phyloP scores from a whole-genome alignment of 2,797 vertebrate species.

The Sardinella longiceps region DNA sequence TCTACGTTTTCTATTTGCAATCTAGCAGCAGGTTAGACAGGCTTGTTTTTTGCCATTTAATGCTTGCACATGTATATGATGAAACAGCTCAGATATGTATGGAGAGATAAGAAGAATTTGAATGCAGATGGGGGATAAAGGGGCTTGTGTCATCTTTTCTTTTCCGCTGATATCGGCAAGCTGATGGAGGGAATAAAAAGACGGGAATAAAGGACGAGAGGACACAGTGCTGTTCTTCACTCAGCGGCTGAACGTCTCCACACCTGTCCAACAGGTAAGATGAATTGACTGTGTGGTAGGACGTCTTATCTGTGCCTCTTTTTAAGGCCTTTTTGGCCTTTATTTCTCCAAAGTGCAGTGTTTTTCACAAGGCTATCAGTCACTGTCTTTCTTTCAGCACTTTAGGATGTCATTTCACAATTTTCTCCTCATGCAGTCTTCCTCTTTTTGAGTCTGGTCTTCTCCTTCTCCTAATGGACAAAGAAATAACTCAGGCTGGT shows the following conservation, averaged over 20 bases:
- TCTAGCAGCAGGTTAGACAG: background rate
- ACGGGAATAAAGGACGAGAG: slow-evolving; percentile 39
- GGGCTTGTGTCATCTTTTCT: slow-evolving; percentile 58
- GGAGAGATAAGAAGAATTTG: background rate
- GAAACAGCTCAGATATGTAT: background rate
- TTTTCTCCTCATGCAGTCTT: background rate
- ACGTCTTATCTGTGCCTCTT: background rate
- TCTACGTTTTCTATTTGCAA: background rate
- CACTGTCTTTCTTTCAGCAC: background rate
- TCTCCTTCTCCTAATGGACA: too few relatives aligned
- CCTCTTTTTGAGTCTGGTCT: background rate
- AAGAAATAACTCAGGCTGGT: too few relatives aligned
- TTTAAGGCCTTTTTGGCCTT: background rate
- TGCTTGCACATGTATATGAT: background rate
- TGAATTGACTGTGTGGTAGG: background rate
- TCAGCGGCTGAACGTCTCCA: slow-evolving; percentile 24
- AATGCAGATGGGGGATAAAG: background rate
- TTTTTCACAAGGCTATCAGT: too few relatives aligned
- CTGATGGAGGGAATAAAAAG: slow-evolving; percentile 64
- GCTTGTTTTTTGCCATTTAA: background rate
- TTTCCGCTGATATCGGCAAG: slow-evolving; percentile 78
- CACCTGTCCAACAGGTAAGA: slow-evolving; percentile 52
- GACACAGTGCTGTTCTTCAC: slow-evolving; percentile 43
- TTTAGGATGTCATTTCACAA: background rate
- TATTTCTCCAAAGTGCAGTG: too few relatives aligned